These are phyloP conservation scores for Latrodectus geometricus DNA, from an alignment of 1,140 invertebrate species.

Conservation along the genomic window DNA sequence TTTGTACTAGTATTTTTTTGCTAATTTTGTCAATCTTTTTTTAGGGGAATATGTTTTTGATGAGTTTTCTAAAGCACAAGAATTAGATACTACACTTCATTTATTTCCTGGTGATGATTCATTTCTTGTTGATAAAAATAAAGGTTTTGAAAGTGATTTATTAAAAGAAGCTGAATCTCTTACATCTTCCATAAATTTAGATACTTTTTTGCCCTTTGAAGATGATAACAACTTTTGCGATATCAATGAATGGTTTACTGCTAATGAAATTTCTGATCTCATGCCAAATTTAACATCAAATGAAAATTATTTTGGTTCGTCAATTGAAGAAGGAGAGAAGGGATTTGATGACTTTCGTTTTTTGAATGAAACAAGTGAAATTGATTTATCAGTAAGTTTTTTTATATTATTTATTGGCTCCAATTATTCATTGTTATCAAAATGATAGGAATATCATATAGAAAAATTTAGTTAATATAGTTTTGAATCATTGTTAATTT, in stretches of 20 bases:
- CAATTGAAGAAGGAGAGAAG: slow-evolving; percentile 31
- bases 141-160: not conserved
- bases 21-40: not conserved
- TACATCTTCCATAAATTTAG: slow-evolving; percentile 6
- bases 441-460: no score
- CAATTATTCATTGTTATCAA: no score
- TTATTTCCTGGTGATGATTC: slow-evolving; percentile 3
- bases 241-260: slow-evolving; percentile 30
- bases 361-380: slow-evolving; percentile 10
- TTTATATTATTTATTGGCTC: no score
- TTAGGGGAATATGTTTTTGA: slow-evolving; percentile 46
- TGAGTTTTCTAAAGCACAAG: not conserved
- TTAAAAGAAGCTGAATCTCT: slow-evolving; percentile 20
- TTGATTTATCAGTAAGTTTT: slow-evolving; percentile 16
- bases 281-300: slow-evolving; percentile 8
- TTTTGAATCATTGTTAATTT: no score
- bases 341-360: slow-evolving; percentile 9
- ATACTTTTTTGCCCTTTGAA: slow-evolving; percentile 42
- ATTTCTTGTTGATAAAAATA: not conserved
- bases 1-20: no score
- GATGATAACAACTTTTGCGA: not conserved
- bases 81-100: not conserved
- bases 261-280: not conserved
- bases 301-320: slow-evolving; percentile 20
- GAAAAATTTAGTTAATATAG: no score